A percentile compares a stretch with the other conserved stretches of the same genome.
Conservation (phyloP, 30 jellyfish, hydroid and myxozoan genomes). For the Rhopilema esculentum region DNA sequence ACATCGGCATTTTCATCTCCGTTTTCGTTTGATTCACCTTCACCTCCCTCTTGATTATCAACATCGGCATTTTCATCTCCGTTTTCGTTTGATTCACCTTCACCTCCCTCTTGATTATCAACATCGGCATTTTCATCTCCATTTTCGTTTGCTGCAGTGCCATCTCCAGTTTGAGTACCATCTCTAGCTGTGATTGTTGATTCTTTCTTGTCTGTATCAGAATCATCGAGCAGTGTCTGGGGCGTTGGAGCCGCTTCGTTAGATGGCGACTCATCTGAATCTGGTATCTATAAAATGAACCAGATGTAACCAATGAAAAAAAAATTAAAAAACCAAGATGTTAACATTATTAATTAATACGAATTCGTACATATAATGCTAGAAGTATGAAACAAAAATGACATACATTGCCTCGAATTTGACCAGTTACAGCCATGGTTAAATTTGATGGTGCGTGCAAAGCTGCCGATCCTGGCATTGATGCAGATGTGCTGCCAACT, state of each 20-base stretch:
- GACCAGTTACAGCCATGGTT: slow-evolving; percentile 5
- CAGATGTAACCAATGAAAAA: background rate
- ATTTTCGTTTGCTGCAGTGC: background rate
- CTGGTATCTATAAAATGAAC: slow-evolving; percentile 3
- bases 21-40: background rate
- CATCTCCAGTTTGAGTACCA: background rate
- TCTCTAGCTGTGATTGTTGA: slow-evolving; percentile 15
- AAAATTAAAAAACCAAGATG: no score
- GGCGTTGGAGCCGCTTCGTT: slow-evolving; percentile 71
- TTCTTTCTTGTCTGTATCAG: slow-evolving; percentile 5
- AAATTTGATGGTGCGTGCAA: background rate
- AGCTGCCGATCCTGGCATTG: background rate
- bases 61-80: slow-evolving; percentile 20
- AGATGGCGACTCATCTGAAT: slow-evolving; percentile 5
- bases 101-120: background rate
- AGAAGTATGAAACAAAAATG: background rate
- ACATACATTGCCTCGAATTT: slow-evolving; percentile 12
- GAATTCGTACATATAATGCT: no score
- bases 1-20: background rate
- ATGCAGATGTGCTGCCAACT: background rate
- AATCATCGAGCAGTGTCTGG: slow-evolving; percentile 58
- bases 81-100: background rate
- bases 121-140: background rate
- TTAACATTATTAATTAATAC: no score
- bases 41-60: slow-evolving; percentile 1